Base-by-base conservation (phyloP, 2,113 vertebrate genomes). In the Passer montanus region DNA sequence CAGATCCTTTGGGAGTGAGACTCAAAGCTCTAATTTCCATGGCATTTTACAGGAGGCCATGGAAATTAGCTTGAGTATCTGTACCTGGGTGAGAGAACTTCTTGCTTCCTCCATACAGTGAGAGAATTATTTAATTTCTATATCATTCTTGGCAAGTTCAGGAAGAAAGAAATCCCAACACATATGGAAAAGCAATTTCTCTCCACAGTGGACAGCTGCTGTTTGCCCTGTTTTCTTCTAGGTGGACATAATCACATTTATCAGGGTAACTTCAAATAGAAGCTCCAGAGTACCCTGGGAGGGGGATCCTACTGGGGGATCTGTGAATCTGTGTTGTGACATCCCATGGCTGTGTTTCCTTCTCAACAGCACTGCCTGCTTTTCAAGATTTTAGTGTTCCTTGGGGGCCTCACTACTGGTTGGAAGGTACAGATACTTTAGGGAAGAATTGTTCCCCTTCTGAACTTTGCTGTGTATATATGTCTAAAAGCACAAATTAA, bases 231-330 rank as follows among this genome's bases (percentile, higher is more conserved):
- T 63, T 73, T 86, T 64, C 28, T 64, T 66, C 79, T 52, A 15
- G 33, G 56, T 67, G 39, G 67, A 30, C 16, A 69, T 17, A 62
- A 49, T 35, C 52, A 62, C 0, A 0, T 35, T 46, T 8, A 11
- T 37, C 23, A 66, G 37, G 2, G 19, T 18, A 35, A 83, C 50
- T 59, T 82, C 67, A 83, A 87, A 83, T 0, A 80, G 67, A 44
- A 69, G 39, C 30, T 74, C 28, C 73, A 67, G 56, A 75, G 64
- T 30, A 43, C 66, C 26, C 60, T 24, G 43, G 3, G 16, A 67
- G 9, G 12, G 52, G 10, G 44, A 87, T 59, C 21, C 44, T 92
- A 43, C 39, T 31, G 10, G 22, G 46, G 26, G 22, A 64, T 43
- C 56, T 89, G 52, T 72, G 67, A 80, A 87, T 47, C 60, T 64